Evolutionary conservation across 2,888 invertebrate genomes (phyloP).

Genomic region (Prenolepis imparis): DNA sequence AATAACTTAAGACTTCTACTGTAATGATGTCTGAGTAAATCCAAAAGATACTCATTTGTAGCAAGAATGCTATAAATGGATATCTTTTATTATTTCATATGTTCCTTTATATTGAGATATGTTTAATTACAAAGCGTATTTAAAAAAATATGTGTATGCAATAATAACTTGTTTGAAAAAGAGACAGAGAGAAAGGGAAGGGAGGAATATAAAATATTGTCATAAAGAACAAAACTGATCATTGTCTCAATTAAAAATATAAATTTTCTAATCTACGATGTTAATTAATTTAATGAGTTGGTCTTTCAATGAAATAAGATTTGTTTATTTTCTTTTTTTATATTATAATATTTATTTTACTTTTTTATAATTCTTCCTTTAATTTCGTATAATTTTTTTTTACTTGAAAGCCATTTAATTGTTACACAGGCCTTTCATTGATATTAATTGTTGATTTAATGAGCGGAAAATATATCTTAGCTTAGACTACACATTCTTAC

Average conservation of each 20-base stretch:
- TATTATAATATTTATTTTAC: not conserved
- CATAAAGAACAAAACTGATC: not conserved
- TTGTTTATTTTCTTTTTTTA: not conserved
- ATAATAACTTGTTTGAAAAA: not conserved
- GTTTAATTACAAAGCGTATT: not conserved
- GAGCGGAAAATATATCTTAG: not conserved
- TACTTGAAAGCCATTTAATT: not conserved
- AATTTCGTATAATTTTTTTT: not conserved
- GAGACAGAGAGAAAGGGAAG: not conserved
- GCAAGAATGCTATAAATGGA: not conserved
- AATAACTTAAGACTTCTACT: constrained; percentile 80
- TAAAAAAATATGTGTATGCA: not conserved
- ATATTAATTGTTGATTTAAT: not conserved
- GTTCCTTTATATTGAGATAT: not conserved
- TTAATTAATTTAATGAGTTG: not conserved
- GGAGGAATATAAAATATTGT: not conserved
- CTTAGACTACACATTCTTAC: not conserved
- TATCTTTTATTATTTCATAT: not conserved
- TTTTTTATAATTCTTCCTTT: not conserved
- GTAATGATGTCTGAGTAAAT: constrained; percentile 50
- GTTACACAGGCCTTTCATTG: not conserved
- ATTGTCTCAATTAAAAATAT: not conserved
- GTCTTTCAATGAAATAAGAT: not conserved
- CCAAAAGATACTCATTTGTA: constrained; percentile 31
- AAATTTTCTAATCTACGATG: not conserved